phyloP scores from a whole-genome alignment of 2,113 vertebrate species.

The Hippocampus zosterae region DNA sequence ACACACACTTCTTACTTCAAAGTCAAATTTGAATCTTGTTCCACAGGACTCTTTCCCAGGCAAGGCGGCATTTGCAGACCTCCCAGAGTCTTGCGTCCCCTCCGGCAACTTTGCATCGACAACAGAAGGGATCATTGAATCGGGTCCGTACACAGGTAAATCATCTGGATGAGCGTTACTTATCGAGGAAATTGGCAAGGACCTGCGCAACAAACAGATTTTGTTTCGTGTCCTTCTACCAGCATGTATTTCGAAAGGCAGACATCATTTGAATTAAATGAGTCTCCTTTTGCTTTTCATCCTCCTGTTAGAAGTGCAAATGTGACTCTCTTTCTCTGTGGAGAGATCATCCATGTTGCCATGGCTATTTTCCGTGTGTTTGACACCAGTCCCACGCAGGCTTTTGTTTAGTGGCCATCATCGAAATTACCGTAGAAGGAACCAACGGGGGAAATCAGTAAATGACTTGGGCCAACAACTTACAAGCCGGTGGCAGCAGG shows the following conservation, averaged over 20 bases:
- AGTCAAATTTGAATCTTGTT: slow-evolving; percentile 21
- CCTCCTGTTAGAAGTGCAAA: slow-evolving; percentile 53
- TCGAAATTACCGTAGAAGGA: background rate
- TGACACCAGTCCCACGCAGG: slow-evolving; percentile 7
- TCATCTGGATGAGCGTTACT: background rate
- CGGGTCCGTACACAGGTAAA: slow-evolving; percentile 81
- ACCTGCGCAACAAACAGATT: background rate
- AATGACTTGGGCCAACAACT: slow-evolving; percentile 19
- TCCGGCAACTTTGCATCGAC: slow-evolving; percentile 77
- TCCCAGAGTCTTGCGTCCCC: slow-evolving; percentile 80
- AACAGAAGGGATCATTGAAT: slow-evolving; percentile 82
- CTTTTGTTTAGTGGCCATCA: slow-evolving; percentile 26
- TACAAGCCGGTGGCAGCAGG: background rate
- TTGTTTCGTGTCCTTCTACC: background rate
- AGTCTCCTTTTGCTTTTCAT: slow-evolving; percentile 64
- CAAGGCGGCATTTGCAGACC: slow-evolving; percentile 73
- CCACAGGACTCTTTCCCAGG: slow-evolving; percentile 78
- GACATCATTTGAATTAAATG: slow-evolving; percentile 71
- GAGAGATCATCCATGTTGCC: slow-evolving; percentile 40
- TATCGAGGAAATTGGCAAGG: background rate
- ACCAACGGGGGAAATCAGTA: slow-evolving; percentile 2
- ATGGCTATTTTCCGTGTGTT: slow-evolving; percentile 45
- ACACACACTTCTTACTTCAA: background rate
- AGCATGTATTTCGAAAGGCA: slow-evolving; percentile 16
- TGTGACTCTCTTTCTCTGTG: slow-evolving; percentile 33